Evolutionary conservation across 2,888 invertebrate genomes (phyloP).

Genomic region (Thecocarcelia acutangulata): DNA sequence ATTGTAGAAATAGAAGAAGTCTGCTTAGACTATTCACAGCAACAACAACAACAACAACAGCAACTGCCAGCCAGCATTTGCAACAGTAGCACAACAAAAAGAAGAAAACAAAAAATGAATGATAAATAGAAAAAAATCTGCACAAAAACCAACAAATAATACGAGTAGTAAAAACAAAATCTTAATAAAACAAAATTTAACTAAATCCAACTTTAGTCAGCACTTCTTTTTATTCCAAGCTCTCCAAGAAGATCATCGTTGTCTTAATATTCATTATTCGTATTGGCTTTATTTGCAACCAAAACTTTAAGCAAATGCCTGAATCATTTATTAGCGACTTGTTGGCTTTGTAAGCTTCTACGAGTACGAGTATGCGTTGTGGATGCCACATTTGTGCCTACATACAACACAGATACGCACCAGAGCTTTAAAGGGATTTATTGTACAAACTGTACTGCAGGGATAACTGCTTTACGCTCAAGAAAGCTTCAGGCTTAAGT

Average conservation of each 20-base stretch:
- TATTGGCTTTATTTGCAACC: constrained; percentile 24
- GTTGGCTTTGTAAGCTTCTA: constrained; percentile 17
- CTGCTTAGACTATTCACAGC: constrained; percentile 34
- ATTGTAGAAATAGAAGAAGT: constrained; percentile 54
- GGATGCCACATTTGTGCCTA: constrained; percentile 41
- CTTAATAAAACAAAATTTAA: constrained; percentile 11
- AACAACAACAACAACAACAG: not conserved
- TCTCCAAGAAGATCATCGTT: constrained; percentile 36
- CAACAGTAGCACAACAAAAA: constrained; percentile 19
- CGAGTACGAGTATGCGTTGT: too few species aligned
- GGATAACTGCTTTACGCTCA: too few species aligned
- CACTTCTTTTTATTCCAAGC: constrained; percentile 40
- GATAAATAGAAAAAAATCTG: constrained; percentile 4
- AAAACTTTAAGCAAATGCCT: constrained; percentile 47
- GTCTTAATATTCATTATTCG: constrained; percentile 35
- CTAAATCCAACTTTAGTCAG: constrained; percentile 46
- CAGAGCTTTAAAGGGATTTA: constrained; percentile 44
- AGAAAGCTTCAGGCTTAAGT: too few species aligned
- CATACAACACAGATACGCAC: constrained; percentile 41
- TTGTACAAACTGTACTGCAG: too few species aligned
- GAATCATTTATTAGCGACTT: constrained; percentile 33
- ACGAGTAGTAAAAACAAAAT: constrained; percentile 6
- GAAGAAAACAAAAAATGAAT: too few species aligned
- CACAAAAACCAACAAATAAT: constrained; percentile 38
- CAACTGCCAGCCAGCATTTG: constrained; percentile 22